Base-by-base conservation (phyloP, 2,888 invertebrate species). In the Plemyria rubiginata region DNA sequence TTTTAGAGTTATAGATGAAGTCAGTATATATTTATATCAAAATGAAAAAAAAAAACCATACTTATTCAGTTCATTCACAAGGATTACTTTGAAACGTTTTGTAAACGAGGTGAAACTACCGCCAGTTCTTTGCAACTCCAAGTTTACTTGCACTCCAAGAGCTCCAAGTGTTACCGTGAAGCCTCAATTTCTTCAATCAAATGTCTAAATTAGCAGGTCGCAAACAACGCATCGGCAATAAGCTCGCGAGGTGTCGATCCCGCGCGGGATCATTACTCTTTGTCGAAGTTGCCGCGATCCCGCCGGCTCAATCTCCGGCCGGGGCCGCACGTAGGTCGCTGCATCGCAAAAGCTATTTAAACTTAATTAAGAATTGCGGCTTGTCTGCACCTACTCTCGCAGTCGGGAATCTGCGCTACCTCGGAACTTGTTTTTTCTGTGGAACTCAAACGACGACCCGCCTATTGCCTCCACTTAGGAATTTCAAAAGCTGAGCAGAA, bases 321-420 rank as follows among this genome's bases (percentile, higher is more conserved):
- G 68, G 70, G 65, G 68, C 57, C 69, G 67, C 74, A 74, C 76
- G 74, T 77, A 73, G 73, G 75, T 76, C 73, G 73, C 72, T 78
- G 79, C 80, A 77, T 77, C 75, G 73, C 57, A 61, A 77, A 82
- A 81, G 76, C 80, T 80, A 81, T 84, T 84, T 83, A 81, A 84
- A 84, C 72, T 84, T 85, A 82, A 82, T 82, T 81, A 81, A 82
- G 79, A 82, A 80, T 75, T 69, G 71, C 63, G 63, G 66, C 67
- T 57, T 54, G 55, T 66, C 66, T 67, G 29, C 43, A 43, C 29
- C 22, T 32, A 36, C 4, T 50, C 68, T 63, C 66, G 63, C 66
- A 45, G 32, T 43, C 16, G 38, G 54, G 52, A 56, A 43, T 54
- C 60, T 60, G 50, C 9, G 40, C 48, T 41, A 9, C 16, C 28